phyloP scores from a whole-genome alignment of 2,888 invertebrate species.

The Tryphoninae sp. region DNA sequence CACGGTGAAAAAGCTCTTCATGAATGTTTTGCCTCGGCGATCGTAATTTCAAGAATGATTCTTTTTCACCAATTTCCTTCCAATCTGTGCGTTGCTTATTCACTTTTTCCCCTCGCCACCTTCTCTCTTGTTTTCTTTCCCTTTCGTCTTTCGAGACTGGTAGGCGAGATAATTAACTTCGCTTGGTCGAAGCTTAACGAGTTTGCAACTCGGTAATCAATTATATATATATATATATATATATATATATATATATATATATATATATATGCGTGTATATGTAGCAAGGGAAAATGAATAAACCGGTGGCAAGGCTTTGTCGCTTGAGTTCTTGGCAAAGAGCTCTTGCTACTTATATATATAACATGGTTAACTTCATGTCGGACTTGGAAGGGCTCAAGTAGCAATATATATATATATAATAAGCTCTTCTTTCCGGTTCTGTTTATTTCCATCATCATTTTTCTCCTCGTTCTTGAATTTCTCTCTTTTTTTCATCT shows the following conservation, averaged over 20 bases:
- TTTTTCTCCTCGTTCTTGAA: constrained; percentile 10
- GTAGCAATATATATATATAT: neutral
- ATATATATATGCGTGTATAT: neutral
- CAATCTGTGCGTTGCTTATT: neutral
- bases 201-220: constrained; percentile 45
- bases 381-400: constrained; percentile 2
- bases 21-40: neutral
- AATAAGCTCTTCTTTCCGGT: neutral
- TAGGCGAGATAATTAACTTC: constrained; percentile 34
- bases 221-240: constrained; percentile 26
- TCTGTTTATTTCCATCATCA: constrained; percentile 13
- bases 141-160: constrained; percentile 6
- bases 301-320: neutral
- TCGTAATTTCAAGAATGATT: neutral
- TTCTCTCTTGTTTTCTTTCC: neutral
- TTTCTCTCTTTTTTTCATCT: neutral
- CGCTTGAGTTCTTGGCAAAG: constrained; percentile 18
- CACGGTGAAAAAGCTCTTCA: neutral
- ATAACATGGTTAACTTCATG: constrained; percentile 25
- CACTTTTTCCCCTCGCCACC: neutral
- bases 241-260: constrained; percentile 4
- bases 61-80: neutral
- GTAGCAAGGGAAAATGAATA: neutral
- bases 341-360: neutral
- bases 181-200: constrained; percentile 40